Evolutionary conservation across 2,797 vertebrate species (phyloP).

Genomic region (Periparus ater): DNA sequence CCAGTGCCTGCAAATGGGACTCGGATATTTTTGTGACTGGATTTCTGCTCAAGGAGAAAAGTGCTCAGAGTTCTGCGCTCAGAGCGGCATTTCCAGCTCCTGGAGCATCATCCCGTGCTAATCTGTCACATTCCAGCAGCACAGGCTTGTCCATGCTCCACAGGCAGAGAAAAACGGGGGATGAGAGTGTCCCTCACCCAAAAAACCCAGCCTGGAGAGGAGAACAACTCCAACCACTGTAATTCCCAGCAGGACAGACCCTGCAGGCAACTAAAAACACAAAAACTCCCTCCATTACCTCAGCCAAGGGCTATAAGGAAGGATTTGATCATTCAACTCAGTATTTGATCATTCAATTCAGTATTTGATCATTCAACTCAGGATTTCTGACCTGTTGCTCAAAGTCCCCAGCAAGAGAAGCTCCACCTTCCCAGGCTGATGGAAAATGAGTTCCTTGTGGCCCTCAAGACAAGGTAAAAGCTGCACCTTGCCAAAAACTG

Average conservation of each 20-base stretch:
- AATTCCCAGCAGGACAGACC: not conserved
- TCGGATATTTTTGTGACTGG: not conserved
- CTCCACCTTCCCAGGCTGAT: not conserved
- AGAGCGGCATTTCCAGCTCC: not conserved
- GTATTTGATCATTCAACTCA: not conserved
- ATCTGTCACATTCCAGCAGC: not conserved
- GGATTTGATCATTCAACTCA: not conserved
- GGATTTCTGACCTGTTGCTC: not conserved
- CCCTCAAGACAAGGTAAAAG: not conserved
- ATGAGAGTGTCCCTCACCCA: not conserved
- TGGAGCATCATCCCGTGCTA: not conserved
- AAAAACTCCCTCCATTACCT: not conserved
- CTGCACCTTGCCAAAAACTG: accelerated
- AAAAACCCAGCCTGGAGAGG: not conserved
- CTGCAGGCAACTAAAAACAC: not conserved
- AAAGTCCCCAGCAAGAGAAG: not conserved
- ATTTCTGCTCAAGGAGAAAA: constrained; percentile 15
- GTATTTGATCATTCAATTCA: not conserved
- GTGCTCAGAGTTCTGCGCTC: not conserved
- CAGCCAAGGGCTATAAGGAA: not conserved
- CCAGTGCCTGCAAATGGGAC: constrained; percentile 9
- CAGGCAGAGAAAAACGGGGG: not conserved
- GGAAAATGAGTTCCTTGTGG: not conserved
- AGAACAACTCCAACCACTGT: not conserved
- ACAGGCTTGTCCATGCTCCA: not conserved